Evolutionary conservation across 1,140 invertebrate genomes (phyloP).

Genomic region (Carcinoscorpius rotundicauda): DNA sequence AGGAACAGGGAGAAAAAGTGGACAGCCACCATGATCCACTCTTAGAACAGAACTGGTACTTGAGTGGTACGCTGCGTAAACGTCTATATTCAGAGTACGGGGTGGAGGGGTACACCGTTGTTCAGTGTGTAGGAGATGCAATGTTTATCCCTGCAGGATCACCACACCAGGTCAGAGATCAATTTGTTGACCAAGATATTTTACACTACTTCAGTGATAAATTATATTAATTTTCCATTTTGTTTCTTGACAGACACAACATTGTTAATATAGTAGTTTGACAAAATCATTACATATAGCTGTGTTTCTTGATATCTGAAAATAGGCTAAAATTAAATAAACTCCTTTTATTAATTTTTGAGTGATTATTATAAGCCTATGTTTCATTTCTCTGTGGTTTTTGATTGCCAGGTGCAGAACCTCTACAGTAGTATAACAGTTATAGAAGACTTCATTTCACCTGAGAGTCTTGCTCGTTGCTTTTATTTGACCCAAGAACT

Average conservation of each 20-base stretch:
- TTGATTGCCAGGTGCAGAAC: conserved; percentile 50
- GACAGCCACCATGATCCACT: conserved; percentile 90
- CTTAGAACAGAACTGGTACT: conserved; percentile 93
- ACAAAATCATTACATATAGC: too few relatives aligned
- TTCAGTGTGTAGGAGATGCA: conserved; percentile 93
- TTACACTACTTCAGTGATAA: too few relatives aligned
- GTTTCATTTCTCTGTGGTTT: too few relatives aligned
- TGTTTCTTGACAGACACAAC: too few relatives aligned
- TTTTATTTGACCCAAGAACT: conserved; percentile 85
- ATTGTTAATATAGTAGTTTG: too few relatives aligned
- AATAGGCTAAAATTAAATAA: too few relatives aligned
- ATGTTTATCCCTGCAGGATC: conserved; percentile 96
- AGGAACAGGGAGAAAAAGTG: conserved; percentile 73
- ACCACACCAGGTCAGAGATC: conserved; percentile 70
- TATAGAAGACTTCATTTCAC: conserved; percentile 95
- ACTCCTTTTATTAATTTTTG: too few relatives aligned
- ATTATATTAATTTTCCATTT: too few relatives aligned
- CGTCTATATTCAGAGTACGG: conserved; percentile 82
- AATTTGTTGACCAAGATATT: too few relatives aligned
- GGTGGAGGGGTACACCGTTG: conserved; percentile 87
- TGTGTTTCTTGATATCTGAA: too few relatives aligned
- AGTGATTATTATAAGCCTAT: too few relatives aligned
- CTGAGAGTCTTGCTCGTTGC: conserved; percentile 91
- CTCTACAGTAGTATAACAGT: conserved; percentile 96
- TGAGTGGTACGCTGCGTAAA: conserved; percentile 71